Conservation (phyloP, 2,888 invertebrate genomes). For the Colostygia pectinataria region DNA sequence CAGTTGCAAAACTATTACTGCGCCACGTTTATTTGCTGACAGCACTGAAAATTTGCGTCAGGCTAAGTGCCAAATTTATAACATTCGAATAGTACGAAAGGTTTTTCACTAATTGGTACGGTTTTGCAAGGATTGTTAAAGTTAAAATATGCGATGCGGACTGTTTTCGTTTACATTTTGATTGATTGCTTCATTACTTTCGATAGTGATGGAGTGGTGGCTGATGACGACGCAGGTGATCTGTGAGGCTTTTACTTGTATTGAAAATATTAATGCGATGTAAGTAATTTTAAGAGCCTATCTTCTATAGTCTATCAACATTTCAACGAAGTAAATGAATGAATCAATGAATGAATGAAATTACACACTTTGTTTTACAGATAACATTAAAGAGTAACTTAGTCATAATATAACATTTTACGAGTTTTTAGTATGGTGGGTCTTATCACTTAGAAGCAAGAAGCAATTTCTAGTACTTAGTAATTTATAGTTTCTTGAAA, state of each 20-base stretch:
- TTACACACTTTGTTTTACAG: too few relatives aligned
- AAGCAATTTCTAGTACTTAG: too few relatives aligned
- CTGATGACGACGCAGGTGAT: constrained; percentile 22
- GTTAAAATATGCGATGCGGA: constrained; percentile 81
- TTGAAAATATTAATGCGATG: constrained; percentile 3
- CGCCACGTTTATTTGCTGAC: constrained; percentile 76
- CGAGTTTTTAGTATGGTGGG: too few relatives aligned
- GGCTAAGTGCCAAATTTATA: constrained; percentile 83
- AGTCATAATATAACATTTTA: too few relatives aligned
- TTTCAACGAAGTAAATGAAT: too few relatives aligned
- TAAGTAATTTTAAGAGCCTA: too few relatives aligned
- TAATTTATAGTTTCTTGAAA: too few relatives aligned
- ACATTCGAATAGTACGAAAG: constrained; percentile 72
- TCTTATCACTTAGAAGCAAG: too few relatives aligned
- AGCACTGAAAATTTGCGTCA: constrained; percentile 79
- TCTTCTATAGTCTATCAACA: too few relatives aligned
- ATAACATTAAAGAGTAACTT: too few relatives aligned
- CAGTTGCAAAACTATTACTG: constrained; percentile 72
- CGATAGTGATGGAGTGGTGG: constrained; percentile 47
- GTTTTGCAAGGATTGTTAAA: constrained; percentile 79
- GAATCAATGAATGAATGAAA: too few relatives aligned
- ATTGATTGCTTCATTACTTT: constrained; percentile 74
- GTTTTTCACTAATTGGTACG: constrained; percentile 80
- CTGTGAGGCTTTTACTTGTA: constrained; percentile 12
- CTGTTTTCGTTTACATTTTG: constrained; percentile 78